Evolutionary conservation across 1,140 invertebrate species (phyloP).

Genomic region (Akabosia matsudoensis): DNA sequence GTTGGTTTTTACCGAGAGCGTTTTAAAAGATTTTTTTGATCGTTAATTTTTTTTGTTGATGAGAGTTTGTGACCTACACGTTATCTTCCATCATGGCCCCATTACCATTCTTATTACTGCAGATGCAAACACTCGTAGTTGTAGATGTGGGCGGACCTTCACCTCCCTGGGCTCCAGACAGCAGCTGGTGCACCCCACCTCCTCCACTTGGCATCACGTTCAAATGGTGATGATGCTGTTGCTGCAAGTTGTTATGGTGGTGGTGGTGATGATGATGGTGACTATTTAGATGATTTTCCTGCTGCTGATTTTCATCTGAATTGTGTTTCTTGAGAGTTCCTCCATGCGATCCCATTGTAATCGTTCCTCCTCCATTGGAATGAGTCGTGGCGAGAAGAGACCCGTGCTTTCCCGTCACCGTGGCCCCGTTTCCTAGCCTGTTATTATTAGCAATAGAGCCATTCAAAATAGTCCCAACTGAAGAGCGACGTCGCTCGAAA

Average conservation of each 20-base stretch:
- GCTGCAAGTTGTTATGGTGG: not conserved
- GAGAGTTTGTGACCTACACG: slow-evolving; percentile 24
- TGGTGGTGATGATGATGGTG: not conserved
- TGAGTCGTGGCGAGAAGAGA: slow-evolving; percentile 8
- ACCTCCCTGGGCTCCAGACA: not conserved
- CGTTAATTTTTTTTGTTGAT: not conserved
- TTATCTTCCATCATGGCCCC: slow-evolving; percentile 21
- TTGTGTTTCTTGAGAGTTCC: not conserved
- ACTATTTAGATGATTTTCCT: not conserved
- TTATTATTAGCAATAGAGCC: slow-evolving; percentile 24
- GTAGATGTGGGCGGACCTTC: not conserved
- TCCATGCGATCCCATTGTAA: not conserved
- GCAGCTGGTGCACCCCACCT: not conserved
- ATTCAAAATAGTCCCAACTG: slow-evolving; percentile 20
- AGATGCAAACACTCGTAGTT: not conserved
- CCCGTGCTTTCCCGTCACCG: not conserved
- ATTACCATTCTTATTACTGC: slow-evolving; percentile 18
- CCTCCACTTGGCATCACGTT: slow-evolving; percentile 4
- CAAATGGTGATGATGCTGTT: slow-evolving; percentile 17
- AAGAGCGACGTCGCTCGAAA: slow-evolving; percentile 38
- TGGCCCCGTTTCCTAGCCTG: slow-evolving; percentile 18
- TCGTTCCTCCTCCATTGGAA: slow-evolving; percentile 4
- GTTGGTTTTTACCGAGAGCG: slow-evolving; percentile 14
- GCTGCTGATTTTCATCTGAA: not conserved
- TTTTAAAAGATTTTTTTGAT: not conserved